phyloP scores from a whole-genome alignment of 2,888 invertebrate genomes.

The Limnephilus rhombicus region DNA sequence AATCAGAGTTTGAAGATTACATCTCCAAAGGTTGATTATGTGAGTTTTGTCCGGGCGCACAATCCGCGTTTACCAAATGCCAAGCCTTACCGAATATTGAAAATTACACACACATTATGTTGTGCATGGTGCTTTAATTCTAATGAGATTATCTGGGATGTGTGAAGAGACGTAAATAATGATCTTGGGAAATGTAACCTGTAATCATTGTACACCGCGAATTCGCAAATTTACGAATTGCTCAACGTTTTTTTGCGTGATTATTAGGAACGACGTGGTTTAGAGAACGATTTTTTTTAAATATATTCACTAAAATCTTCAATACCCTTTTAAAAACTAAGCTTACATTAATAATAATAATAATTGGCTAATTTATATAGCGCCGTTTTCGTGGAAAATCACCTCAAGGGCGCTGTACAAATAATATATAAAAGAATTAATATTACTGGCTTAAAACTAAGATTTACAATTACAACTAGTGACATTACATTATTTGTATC shows the following conservation, averaged over 20 bases:
- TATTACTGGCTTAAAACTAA: too few relatives aligned
- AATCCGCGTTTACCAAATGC: constrained; percentile 15
- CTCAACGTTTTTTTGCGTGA: neutral
- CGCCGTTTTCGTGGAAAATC: too few relatives aligned
- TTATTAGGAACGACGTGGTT: neutral
- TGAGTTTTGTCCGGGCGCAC: neutral
- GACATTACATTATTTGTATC: too few relatives aligned
- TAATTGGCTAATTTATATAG: too few relatives aligned
- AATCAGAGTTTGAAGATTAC: neutral
- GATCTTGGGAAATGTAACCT: neutral
- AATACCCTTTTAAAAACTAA: too few relatives aligned
- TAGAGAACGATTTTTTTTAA: neutral
- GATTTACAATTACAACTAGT: too few relatives aligned
- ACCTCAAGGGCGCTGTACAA: too few relatives aligned
- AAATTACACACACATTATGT: neutral
- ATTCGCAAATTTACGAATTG: neutral
- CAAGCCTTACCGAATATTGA: constrained; percentile 1
- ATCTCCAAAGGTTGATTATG: constrained; percentile 17
- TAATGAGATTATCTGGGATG: neutral
- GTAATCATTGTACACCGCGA: neutral
- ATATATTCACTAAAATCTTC: too few relatives aligned
- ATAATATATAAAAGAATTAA: too few relatives aligned
- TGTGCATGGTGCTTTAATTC: neutral
- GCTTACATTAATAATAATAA: too few relatives aligned
- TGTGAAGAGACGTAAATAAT: constrained; percentile 1